phyloP scores from a whole-genome alignment of 2,113 vertebrate species.

The Mystacornis crossleyi region DNA sequence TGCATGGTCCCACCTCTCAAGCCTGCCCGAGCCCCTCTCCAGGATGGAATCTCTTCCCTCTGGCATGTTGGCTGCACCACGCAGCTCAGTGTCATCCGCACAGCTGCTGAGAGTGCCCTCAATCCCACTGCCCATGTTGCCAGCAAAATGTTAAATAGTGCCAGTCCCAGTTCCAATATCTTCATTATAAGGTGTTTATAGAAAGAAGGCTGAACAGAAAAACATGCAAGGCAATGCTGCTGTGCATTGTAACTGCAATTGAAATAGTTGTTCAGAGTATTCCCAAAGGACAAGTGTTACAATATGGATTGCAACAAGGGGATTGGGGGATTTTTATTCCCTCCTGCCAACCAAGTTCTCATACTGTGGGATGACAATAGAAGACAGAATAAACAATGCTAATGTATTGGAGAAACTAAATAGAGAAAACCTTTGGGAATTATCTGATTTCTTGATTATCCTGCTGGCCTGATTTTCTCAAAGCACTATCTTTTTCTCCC shows the following conservation, averaged over 20 bases:
- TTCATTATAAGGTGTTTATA: neutral
- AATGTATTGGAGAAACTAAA: neutral
- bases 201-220: neutral
- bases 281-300: neutral
- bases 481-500: neutral
- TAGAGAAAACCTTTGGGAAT: neutral
- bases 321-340: neutral
- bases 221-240: neutral
- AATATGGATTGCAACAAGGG: neutral
- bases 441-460: neutral
- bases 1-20: neutral
- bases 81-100: neutral
- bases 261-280: neutral
- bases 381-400: neutral
- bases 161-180: neutral
- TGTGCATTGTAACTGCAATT: neutral
- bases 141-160: neutral
- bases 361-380: neutral
- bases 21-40: neutral
- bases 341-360: neutral
- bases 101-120: neutral
- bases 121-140: neutral
- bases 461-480: neutral
- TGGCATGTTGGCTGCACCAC: neutral
- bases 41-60: neutral